Percentiles rank a stretch among this genome's conserved stretches.
Conservation (phyloP, 2,113 vertebrate species). For the Melanerpes aurifrons region DNA sequence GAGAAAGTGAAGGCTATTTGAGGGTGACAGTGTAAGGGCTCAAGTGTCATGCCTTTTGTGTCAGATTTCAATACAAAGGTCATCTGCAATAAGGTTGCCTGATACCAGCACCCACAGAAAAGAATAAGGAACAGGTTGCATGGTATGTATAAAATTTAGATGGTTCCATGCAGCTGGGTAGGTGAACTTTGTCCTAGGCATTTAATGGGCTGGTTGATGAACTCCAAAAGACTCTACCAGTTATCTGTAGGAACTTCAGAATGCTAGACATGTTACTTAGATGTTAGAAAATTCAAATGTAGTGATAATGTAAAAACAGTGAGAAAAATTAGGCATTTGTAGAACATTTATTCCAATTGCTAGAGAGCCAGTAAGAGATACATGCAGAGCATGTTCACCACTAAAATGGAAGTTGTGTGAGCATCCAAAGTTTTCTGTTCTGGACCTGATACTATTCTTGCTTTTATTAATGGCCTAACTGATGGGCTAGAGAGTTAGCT, state of each 20-base stretch:
- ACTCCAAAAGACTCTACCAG: not conserved
- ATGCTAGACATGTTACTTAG: not conserved
- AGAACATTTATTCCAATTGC: not conserved
- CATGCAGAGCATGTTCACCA: not conserved
- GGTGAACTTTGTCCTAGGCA: not conserved
- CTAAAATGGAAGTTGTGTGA: not conserved
- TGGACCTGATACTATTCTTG: not conserved
- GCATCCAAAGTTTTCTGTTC: not conserved
- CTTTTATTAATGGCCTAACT: not conserved
- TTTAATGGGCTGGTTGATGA: not conserved
- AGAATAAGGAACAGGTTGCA: not conserved
- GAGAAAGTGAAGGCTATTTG: not conserved
- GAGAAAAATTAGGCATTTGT: not conserved
- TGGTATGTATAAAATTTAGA: not conserved
- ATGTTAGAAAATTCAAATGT: not conserved
- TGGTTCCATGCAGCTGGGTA: not conserved
- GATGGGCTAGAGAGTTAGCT: not conserved
- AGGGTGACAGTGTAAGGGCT: not conserved
- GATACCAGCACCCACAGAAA: not conserved
- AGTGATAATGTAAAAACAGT: not conserved
- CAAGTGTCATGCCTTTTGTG: not conserved
- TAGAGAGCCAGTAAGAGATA: not conserved
- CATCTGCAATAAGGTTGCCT: not conserved
- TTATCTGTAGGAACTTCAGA: not conserved
- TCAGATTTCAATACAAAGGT: constrained; percentile 8